Percentiles rank a stretch among this genome's conserved stretches.
Conservation (phyloP, 2,113 vertebrate species). For the Xiphophorus couchianus region DNA sequence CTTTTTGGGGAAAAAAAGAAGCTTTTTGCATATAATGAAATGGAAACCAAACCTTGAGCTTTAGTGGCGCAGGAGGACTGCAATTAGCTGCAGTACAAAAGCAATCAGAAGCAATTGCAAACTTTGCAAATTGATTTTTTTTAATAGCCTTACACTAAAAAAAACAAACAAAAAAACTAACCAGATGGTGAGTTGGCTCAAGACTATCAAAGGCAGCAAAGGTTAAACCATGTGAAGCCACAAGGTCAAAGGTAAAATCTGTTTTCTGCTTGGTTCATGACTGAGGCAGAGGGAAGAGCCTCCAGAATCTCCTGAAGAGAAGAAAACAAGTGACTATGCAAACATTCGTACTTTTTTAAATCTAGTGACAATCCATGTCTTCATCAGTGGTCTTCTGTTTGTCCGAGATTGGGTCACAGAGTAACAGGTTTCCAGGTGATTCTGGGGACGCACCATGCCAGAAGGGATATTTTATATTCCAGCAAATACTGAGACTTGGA, state of each 20-base stretch:
- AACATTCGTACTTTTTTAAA: background rate
- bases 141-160: background rate
- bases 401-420: background rate
- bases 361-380: background rate
- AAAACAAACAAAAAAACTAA: background rate
- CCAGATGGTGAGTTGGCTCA: constrained; percentile 14
- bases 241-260: constrained; percentile 28
- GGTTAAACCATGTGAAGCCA: constrained; percentile 34
- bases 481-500: no score
- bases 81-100: constrained; percentile 19
- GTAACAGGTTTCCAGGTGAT: no score
- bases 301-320: background rate
- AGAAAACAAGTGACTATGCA: background rate
- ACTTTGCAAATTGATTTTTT: constrained; percentile 21
- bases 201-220: background rate
- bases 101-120: background rate
- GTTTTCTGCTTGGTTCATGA: background rate
- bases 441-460: no score
- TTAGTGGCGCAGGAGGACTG: background rate
- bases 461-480: no score
- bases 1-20: background rate
- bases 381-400: background rate
- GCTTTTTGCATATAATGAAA: background rate
- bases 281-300: constrained; percentile 16
- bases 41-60: background rate